Base-by-base conservation (phyloP, 2,113 vertebrate genomes). In the Trematocara nigrifrons region DNA sequence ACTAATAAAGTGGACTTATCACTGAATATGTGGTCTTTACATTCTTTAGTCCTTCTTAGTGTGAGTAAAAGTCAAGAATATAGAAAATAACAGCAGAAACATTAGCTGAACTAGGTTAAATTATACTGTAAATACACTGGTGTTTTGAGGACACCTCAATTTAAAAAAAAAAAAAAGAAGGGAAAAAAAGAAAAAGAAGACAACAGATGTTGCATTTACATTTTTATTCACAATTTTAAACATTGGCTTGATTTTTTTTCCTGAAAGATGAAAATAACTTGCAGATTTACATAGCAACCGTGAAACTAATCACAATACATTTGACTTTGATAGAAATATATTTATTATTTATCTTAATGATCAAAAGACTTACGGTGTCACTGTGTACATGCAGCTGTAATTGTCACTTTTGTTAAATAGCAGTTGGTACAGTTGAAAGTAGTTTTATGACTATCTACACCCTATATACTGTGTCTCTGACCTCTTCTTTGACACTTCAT, bases 301-400 rank as follows among this genome's bases (percentile, higher is more conserved):
- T 11, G 16, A 64, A 64, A 35, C 16, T 35, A 38, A 64, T 38
- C 31, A 38, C 59, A 64, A 64, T 64, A n/a, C 0, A 5, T n/a
- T 64, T 35, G 31, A 35, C 59, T 64, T 35, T 64, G 6, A 35
- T 64, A 64, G 0, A 35, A 64, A 64, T 35, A 0, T 0, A 35
- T 64, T 64, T 0, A 35, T 7, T 0, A 64, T 35, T 64, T 35
- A 2, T n/a, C 10, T 64, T 64, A 0, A 7, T 64, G 59, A 38
- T n/a, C 1, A 35, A 64, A 64, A 0, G 31, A 35, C 3, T 64
- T n/a, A n/a, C 0, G 0, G 0, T 64, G 16, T 1, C 31, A 61
- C 57, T 35, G 31, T 0, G 57, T 61, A 61, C 31, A 61, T 1
- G 10, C 0, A 61, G 0, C 57, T 61, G 9, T 35, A 35, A 29